These are phyloP conservation scores for Lasioglossum oenotherae DNA, from an alignment of 2,888 invertebrate species.

Conservation along the genomic window DNA sequence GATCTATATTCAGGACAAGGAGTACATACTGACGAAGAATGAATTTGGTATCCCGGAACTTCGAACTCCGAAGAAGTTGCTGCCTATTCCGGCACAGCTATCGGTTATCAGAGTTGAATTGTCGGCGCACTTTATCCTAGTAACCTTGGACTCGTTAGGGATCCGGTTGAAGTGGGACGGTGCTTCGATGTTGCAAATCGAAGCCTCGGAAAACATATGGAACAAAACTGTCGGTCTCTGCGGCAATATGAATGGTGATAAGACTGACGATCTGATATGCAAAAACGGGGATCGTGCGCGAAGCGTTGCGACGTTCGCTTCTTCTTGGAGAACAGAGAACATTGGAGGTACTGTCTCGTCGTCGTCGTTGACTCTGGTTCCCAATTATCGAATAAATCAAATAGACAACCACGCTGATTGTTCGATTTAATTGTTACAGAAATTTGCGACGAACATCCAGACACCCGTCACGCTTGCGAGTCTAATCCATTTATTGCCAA, in stretches of 20 bases:
- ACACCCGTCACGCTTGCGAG: conserved; percentile 85
- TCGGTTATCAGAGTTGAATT: conserved; percentile 91
- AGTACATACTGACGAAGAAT: conserved; percentile 86
- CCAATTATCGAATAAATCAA: neutral
- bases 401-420: neutral
- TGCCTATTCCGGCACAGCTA: conserved; percentile 90
- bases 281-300: conserved; percentile 86
- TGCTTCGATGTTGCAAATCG: conserved; percentile 86
- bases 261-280: conserved; percentile 88
- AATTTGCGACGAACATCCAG: conserved; percentile 86
- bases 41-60: conserved; percentile 64
- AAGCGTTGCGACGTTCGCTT: conserved; percentile 85
- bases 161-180: conserved; percentile 91
- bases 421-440: conserved; percentile 81
- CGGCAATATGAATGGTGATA: conserved; percentile 90
- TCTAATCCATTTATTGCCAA: conserved; percentile 78
- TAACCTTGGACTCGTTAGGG: conserved; percentile 89
- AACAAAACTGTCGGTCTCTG: conserved; percentile 93
- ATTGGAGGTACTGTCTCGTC: conserved; percentile 84
- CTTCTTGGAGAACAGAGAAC: conserved; percentile 87
- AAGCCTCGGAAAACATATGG: conserved; percentile 89
- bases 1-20: conserved; percentile 90
- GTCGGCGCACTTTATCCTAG: conserved; percentile 89
- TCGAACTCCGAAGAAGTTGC: conserved; percentile 74
- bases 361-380: neutral